These are phyloP conservation scores for Norana najaformis DNA, from an alignment of 2,888 invertebrate species.

Conservation along the genomic window DNA sequence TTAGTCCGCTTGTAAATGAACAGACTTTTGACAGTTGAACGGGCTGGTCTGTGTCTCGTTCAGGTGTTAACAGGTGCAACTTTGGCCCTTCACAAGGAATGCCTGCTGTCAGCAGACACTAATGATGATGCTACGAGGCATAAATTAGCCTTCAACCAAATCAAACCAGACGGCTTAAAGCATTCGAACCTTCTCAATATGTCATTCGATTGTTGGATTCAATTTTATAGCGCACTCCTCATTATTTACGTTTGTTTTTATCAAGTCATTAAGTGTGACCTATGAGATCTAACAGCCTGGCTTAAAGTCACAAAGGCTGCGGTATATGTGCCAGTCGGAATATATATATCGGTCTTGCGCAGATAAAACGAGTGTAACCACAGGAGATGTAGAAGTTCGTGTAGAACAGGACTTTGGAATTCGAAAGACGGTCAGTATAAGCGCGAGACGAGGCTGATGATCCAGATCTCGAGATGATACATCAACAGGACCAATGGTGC, in stretches of 20 bases:
- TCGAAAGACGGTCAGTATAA: too few species aligned
- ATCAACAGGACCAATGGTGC: too few species aligned
- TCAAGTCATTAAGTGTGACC: too few species aligned
- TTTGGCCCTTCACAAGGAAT: not conserved
- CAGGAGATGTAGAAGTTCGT: too few species aligned
- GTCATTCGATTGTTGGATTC: not conserved
- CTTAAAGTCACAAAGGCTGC: too few species aligned
- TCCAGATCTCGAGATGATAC: too few species aligned
- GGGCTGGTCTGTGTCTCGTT: not conserved
- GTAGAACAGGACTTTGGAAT: too few species aligned
- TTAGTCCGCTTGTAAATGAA: constrained; percentile 1
- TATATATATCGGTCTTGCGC: too few species aligned
- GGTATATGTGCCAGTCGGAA: too few species aligned
- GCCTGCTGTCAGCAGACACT: not conserved
- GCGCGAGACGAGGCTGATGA: too few species aligned
- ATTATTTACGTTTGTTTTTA: not conserved
- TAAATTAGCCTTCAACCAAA: not conserved
- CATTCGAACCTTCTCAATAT: not conserved
- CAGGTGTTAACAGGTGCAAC: not conserved
- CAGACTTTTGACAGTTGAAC: not conserved
- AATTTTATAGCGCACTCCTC: not conserved
- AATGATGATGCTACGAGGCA: not conserved
- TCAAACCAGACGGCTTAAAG: not conserved
- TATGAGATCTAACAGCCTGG: too few species aligned
- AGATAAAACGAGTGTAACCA: too few species aligned